A percentile compares a stretch with the other conserved stretches of the same genome.
Evolutionary conservation across 2,113 vertebrate species (phyloP).

Genomic region (Oophaga pumilio): DNA sequence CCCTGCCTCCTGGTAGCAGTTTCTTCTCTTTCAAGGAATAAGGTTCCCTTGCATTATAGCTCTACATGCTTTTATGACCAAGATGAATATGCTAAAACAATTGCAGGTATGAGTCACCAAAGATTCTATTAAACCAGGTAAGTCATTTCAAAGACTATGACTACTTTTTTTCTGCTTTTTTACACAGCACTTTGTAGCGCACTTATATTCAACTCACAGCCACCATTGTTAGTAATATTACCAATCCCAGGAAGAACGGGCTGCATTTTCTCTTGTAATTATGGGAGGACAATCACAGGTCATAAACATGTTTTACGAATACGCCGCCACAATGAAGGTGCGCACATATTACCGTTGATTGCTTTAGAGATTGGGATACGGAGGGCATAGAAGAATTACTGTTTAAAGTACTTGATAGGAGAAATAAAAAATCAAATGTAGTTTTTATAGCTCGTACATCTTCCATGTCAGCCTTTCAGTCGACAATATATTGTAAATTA

Average conservation of each 20-base stretch:
- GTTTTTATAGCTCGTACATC: slow-evolving; percentile 3
- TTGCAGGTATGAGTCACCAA: neutral
- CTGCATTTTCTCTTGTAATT: slow-evolving; percentile 6
- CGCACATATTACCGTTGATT: neutral
- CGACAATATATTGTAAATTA: slow-evolving; percentile 12
- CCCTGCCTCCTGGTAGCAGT: too few relatives aligned
- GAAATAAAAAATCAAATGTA: slow-evolving; percentile 13
- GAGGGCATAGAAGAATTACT: slow-evolving; percentile 20
- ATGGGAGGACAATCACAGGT: neutral
- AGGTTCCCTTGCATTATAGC: neutral
- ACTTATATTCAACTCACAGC: neutral
- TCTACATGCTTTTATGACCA: neutral
- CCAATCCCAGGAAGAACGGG: neutral
- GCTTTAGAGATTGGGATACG: neutral
- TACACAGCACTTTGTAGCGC: neutral
- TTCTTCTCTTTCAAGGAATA: too few relatives aligned
- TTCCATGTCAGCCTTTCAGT: slow-evolving; percentile 6
- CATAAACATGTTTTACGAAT: slow-evolving; percentile 28
- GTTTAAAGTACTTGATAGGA: neutral
- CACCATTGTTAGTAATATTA: neutral
- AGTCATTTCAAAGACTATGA: neutral
- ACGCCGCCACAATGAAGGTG: neutral
- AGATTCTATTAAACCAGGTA: neutral
- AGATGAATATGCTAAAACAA: neutral
- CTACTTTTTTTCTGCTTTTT: neutral